Percentiles rank a stretch among this genome's conserved stretches.
Conservation (phyloP, 2,888 invertebrate genomes). For the Megaustenia siamemsis region DNA sequence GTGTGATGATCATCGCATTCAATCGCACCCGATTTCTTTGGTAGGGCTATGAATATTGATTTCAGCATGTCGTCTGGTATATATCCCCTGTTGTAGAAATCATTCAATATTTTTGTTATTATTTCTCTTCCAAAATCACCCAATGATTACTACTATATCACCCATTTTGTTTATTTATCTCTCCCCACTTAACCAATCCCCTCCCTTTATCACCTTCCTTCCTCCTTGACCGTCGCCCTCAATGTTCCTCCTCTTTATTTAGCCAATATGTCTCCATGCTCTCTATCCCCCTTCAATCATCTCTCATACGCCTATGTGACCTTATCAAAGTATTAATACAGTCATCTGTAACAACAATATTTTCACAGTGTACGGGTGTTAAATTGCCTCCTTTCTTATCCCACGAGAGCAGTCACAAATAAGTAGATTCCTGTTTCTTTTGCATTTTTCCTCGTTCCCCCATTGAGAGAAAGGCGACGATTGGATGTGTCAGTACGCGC, state of each 20-base stretch:
- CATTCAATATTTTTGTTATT: too few species aligned
- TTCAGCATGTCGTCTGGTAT: too few species aligned
- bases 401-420: neutral
- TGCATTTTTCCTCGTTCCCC: neutral
- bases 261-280: neutral
- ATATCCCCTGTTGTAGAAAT: too few species aligned
- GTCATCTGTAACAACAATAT: too few species aligned
- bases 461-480: conserved; percentile 37
- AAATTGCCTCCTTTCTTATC: neutral
- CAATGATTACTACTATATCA: neutral
- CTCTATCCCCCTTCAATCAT: neutral
- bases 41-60: too few species aligned
- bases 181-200: neutral
- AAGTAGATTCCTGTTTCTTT: conserved; percentile 23
- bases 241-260: neutral
- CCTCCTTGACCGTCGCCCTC: conserved; percentile 16
- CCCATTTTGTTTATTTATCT: neutral
- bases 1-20: too few species aligned
- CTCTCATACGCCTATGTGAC: neutral
- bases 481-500: conserved; percentile 41
- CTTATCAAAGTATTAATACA: too few species aligned
- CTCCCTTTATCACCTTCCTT: neutral
- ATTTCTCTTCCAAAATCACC: too few species aligned
- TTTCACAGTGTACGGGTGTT: neutral
- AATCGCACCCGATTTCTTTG: too few species aligned